A percentile compares a stretch with the other conserved stretches of the same genome.
These are phyloP conservation scores for Desmophyllum pertusum DNA, from an alignment of 92 coral and sea anemone genomes.

Conservation along the genomic window DNA sequence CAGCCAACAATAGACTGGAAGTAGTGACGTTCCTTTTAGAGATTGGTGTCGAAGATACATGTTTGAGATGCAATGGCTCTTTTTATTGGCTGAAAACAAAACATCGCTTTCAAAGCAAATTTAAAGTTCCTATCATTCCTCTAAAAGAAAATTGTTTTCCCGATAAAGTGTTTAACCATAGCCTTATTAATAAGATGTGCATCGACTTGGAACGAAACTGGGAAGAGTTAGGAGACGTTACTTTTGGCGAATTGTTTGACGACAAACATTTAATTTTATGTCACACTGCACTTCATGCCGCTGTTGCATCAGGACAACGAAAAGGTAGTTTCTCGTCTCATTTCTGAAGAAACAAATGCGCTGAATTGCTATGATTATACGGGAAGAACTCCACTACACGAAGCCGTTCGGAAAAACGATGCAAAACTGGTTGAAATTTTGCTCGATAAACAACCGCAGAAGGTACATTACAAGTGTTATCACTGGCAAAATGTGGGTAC, in stretches of 20 bases:
- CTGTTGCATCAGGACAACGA: slow-evolving; percentile 50
- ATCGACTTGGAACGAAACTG: neutral
- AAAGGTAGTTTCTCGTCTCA: slow-evolving; percentile 39
- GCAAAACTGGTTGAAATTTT: slow-evolving; percentile 32
- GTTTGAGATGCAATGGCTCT: slow-evolving; percentile 57
- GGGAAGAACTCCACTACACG: slow-evolving; percentile 66
- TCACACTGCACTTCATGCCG: slow-evolving; percentile 72
- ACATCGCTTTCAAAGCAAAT: slow-evolving; percentile 3
- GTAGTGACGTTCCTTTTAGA: slow-evolving; percentile 49
- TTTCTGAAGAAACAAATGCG: slow-evolving; percentile 23
- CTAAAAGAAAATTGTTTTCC: neutral
- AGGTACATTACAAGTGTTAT: slow-evolving; percentile 40
- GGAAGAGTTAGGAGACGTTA: neutral
- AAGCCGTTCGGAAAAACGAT: slow-evolving; percentile 51
- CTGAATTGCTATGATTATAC: slow-evolving; percentile 50
- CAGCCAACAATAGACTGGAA: slow-evolving; percentile 46
- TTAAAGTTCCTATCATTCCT: neutral
- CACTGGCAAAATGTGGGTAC: slow-evolving; percentile 11
- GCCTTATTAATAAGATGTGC: slow-evolving; percentile 1
- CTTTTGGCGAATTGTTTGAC: slow-evolving; percentile 18
- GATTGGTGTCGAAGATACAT: slow-evolving; percentile 38
- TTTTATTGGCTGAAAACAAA: slow-evolving; percentile 47
- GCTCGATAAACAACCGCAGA: slow-evolving; percentile 40
- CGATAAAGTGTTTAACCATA: no score
- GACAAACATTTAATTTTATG: slow-evolving; percentile 42